Conservation (phyloP, 2,113 vertebrate species). For the Chlorodrepanis virens region DNA sequence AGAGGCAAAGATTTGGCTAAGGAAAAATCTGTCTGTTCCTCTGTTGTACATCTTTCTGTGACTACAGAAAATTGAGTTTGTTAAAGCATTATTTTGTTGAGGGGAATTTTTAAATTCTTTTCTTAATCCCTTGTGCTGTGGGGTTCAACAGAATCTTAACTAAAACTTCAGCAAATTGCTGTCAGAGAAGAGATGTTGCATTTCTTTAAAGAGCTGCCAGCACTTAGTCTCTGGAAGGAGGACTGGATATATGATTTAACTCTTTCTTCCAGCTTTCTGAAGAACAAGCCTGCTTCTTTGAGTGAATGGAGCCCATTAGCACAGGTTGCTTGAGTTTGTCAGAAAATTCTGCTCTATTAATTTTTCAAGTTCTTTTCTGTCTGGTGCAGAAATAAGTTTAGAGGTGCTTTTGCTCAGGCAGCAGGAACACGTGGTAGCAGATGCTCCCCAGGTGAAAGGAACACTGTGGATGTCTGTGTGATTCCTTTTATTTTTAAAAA, state of each 20-base stretch:
- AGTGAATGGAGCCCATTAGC: background rate
- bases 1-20: background rate
- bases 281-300: background rate
- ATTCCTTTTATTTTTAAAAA: slow-evolving; percentile 6
- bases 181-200: background rate
- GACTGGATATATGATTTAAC: background rate
- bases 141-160: background rate
- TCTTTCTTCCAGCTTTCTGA: background rate
- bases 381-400: background rate
- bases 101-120: background rate
- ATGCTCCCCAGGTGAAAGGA: slow-evolving; percentile 5
- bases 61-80: background rate
- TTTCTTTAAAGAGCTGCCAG: background rate
- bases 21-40: background rate
- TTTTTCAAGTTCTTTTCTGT: background rate
- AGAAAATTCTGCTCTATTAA: background rate
- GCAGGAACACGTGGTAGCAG: background rate
- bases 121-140: background rate
- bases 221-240: background rate
- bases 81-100: background rate
- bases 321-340: background rate
- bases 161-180: background rate
- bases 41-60: background rate
- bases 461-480: background rate
- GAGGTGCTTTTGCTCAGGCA: background rate